Percentiles rank a stretch among this genome's conserved stretches.
phyloP scores from a whole-genome alignment of 2,113 vertebrate species.

The Tachysurus vachellii region DNA sequence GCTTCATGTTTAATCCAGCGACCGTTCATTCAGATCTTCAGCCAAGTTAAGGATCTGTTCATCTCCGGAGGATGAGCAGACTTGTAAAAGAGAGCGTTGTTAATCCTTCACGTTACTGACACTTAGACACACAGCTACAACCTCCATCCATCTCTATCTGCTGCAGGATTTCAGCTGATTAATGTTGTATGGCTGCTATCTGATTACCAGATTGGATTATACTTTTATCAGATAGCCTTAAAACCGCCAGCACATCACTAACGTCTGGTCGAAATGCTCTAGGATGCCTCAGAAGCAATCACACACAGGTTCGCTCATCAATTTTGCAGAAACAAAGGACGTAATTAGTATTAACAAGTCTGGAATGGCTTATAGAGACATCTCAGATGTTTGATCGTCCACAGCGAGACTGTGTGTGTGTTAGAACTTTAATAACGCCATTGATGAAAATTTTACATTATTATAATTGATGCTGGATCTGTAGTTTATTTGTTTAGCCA shows the following conservation, averaged over 20 bases:
- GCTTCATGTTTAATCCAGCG: conserved; percentile 49
- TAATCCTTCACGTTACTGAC: conserved; percentile 31
- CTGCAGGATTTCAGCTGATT: conserved; percentile 47
- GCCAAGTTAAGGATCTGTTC: conserved; percentile 22
- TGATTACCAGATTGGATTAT: conserved; percentile 49
- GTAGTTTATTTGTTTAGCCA: no score
- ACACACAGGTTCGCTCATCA: neutral
- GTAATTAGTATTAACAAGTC: neutral
- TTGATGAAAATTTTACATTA: neutral
- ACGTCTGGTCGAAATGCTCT: neutral
- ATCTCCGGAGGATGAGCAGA: neutral
- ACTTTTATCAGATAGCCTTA: conserved; percentile 42
- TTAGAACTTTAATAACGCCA: neutral
- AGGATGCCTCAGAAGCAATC: neutral
- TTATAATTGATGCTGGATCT: no score
- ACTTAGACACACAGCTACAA: conserved; percentile 11
- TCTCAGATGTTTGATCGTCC: neutral
- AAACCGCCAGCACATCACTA: neutral
- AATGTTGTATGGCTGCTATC: conserved; percentile 52
- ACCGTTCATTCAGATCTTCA: conserved; percentile 46
- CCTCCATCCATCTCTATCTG: conserved; percentile 22
- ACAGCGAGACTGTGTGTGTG: neutral
- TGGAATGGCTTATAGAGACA: neutral
- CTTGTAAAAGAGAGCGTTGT: conserved; percentile 4
- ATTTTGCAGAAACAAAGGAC: neutral